Evolutionary conservation across 2,797 vertebrate species (phyloP), one percentile per base, ranked within the genome.

Genomic region (Sebastes minor): DNA sequence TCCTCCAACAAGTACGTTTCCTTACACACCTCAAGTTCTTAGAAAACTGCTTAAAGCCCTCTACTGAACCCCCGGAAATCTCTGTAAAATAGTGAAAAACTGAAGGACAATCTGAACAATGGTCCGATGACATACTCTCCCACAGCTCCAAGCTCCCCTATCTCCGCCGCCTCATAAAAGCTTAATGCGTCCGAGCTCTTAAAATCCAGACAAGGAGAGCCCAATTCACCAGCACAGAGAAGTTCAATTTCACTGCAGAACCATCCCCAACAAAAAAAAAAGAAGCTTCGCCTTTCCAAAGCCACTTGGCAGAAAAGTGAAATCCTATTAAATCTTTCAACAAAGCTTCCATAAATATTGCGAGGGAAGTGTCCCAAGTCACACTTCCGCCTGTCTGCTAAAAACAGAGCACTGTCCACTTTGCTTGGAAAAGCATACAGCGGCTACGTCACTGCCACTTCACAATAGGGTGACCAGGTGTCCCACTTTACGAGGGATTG

Each of bases 261-360:
- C 65, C 75, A 76, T 86, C 67, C 57, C 30, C 42, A 33, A 75
- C 13, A 2, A 56, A 80, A 84, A 78, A 42, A 60, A 53, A 80
- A 84, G 76, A 42, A 69, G 64, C 76, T 68, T 65, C 16, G 3
- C 55, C 71, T 80, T 74, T 72, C 83, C 68, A 86, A 87, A 87
- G 66, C 78, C 71, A 78, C 80, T 90, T 81, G 81, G 74, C 76
- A 56, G 78, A 78, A 89, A 88, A 80, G 55, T 63, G 68, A 91
- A 92, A 90, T 91, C 84, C 78, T 81, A 90, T 91, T 93, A 89
- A 94, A 94, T 89, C 80, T 90, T 92, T 92, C 22, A 85, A 77
- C 74, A 87, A 93, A 88, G 70, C 77, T 85, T 84, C 78, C 75
- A 91, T 77, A 89, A 93, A 94, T 88, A 91, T 67, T 85, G 74